These are phyloP conservation scores for Sebastes fasciatus DNA, from an alignment of 2,113 vertebrate species.

Conservation along the genomic window DNA sequence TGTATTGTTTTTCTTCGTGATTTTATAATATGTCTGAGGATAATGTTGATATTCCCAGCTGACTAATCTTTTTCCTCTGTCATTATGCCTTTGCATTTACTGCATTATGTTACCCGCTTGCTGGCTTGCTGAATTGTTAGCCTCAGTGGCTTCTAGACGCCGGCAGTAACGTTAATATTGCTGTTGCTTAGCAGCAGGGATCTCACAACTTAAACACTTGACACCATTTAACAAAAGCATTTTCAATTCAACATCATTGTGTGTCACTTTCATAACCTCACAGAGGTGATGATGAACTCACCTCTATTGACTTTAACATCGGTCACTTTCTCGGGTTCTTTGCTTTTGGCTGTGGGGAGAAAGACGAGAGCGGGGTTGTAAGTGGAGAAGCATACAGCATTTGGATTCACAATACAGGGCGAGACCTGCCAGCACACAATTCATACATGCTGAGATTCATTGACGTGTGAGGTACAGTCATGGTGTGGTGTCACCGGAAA, in stretches of 20 bases:
- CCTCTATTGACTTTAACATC: slow-evolving; percentile 90
- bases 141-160: too few species aligned
- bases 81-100: too few species aligned
- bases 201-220: too few species aligned
- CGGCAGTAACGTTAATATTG: too few species aligned
- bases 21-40: too few species aligned
- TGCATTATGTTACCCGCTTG: too few species aligned
- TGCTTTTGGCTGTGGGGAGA: slow-evolving; percentile 91
- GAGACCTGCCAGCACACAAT: not conserved
- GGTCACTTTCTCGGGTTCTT: slow-evolving; percentile 90
- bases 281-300: slow-evolving; percentile 76
- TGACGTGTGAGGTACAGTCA: not conserved
- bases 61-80: too few species aligned
- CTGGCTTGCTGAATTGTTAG: too few species aligned
- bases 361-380: slow-evolving; percentile 47
- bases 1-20: too few species aligned
- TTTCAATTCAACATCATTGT: not conserved
- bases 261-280: slow-evolving; percentile 17
- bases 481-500: slow-evolving; percentile 14
- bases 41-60: too few species aligned
- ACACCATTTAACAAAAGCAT: not conserved
- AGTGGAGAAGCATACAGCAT: slow-evolving; percentile 27
- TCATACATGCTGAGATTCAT: not conserved
- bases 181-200: too few species aligned
- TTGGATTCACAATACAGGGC: slow-evolving; percentile 27